A percentile compares a stretch with the other conserved stretches of the same genome.
Conservation (phyloP, 2,888 invertebrate genomes). For the Dasypolia templi region DNA sequence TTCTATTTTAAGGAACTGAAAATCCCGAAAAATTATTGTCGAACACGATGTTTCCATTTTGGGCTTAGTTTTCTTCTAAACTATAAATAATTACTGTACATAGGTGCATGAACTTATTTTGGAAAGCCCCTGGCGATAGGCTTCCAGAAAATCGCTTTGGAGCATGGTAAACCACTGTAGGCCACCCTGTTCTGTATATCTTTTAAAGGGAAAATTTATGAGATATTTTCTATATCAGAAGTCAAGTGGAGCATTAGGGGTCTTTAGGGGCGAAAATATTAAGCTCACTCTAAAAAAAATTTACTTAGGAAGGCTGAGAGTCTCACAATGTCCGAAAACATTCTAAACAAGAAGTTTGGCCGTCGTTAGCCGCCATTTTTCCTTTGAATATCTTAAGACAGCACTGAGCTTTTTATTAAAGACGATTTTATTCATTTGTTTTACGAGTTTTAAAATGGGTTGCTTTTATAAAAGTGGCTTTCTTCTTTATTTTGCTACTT, state of each 20-base stretch:
- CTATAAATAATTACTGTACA: neutral
- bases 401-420: conserved; percentile 31
- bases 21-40: too few species aligned
- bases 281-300: conserved; percentile 16
- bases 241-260: conserved; percentile 39
- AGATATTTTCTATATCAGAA: conserved; percentile 10
- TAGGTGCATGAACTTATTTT: too few species aligned
- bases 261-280: conserved; percentile 27
- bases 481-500: neutral
- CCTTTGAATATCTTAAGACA: conserved; percentile 62
- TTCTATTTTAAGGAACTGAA: neutral
- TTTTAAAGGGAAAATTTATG: neutral
- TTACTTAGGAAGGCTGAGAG: conserved; percentile 14
- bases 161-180: neutral
- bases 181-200: neutral
- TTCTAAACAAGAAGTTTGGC: conserved; percentile 49
- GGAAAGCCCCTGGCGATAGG: neutral
- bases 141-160: neutral
- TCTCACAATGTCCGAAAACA: conserved; percentile 53
- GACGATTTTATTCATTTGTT: conserved; percentile 48
- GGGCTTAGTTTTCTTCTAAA: neutral
- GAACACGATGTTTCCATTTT: neutral
- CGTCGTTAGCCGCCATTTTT: conserved; percentile 51
- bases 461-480: conserved; percentile 7
- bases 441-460: conserved; percentile 44